Evolutionary conservation across 1,140 invertebrate genomes (phyloP), one percentile per base, ranked within the genome.

Genomic region (Homalodisca vitripennis): DNA sequence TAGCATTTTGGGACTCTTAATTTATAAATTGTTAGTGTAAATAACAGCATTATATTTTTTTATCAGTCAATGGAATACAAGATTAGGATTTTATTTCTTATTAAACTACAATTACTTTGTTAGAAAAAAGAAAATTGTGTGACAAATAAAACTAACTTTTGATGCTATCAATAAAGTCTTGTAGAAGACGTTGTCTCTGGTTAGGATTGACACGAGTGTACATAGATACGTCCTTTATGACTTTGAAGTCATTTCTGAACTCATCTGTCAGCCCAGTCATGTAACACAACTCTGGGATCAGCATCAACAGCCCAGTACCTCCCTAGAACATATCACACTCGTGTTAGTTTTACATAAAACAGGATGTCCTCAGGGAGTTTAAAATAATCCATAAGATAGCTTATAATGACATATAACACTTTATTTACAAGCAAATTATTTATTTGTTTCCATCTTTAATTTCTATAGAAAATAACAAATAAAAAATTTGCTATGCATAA

Each of bases 281-380:
- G 73, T 87, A 87, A 73, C 90, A 93, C 0, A 96, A 78, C 78
- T 97, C 94, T 0, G 94, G 94, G 26, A 97, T 82, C 3, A 97
- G 78, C 68, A 92, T 83, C 60, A 87, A 77, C 68, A 84, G 80
- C 67, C 87, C 87, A 1, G 81, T 46, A 30, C 78, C 84, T 69
- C 84, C 75, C 10, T 73, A 17, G 67, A 73, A 71, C 68, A 70
- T n/a, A n/a, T n/a, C n/a, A n/a, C 30, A 20, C 34, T 66, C 27
- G 12, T 31, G 13, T 46, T 31, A 13, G 3, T 46, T 66, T 14
- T 14, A 17, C 20, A 27, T 63, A 29, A 1, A 31, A 29, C 20
- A 3, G 22, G 30, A 1, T 27, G 13, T 66, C 24, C 12, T 10
- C 10, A 46, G 31, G 3, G 10, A 30, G 10, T 64, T 14, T 67